Conservation (phyloP, 2,888 invertebrate genomes). For the Catocala fraxini region DNA sequence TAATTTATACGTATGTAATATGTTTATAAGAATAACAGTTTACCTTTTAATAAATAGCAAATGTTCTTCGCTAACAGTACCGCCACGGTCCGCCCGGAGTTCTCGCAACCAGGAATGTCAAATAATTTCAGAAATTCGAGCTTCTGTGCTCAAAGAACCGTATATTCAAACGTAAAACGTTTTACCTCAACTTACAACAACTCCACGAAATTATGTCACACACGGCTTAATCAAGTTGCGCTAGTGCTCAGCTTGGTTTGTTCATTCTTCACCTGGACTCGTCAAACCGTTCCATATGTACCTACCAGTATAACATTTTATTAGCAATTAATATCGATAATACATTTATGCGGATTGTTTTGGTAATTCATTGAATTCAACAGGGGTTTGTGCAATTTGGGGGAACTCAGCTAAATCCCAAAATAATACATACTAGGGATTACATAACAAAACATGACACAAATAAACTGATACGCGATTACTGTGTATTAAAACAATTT, state of each 20-base stretch:
- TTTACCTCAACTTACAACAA: constrained; percentile 45
- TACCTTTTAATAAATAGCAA: constrained; percentile 46
- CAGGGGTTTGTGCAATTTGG: too few species aligned
- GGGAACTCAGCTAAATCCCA: not conserved
- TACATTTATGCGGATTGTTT: not conserved
- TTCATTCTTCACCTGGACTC: constrained; percentile 4
- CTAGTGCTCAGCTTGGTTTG: constrained; percentile 1
- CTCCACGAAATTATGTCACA: constrained; percentile 34
- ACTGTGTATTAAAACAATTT: constrained; percentile 4
- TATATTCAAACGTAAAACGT: constrained; percentile 50
- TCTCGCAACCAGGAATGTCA: constrained; percentile 40
- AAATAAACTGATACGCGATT: constrained; percentile 6
- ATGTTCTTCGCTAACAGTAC: constrained; percentile 14
- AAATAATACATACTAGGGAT: constrained; percentile 4
- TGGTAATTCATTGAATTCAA: not conserved
- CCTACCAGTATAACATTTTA: not conserved
- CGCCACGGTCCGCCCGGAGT: not conserved
- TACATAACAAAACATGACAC: not conserved
- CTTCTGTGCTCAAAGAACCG: constrained; percentile 40
- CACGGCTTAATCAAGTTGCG: constrained; percentile 24
- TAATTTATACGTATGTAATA: constrained; percentile 15
- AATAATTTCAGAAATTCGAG: constrained; percentile 50
- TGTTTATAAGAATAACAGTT: not conserved
- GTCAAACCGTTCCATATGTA: not conserved
- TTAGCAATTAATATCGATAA: not conserved